Base-by-base conservation (phyloP, 2,113 vertebrate genomes). In the Daboia siamensis region DNA sequence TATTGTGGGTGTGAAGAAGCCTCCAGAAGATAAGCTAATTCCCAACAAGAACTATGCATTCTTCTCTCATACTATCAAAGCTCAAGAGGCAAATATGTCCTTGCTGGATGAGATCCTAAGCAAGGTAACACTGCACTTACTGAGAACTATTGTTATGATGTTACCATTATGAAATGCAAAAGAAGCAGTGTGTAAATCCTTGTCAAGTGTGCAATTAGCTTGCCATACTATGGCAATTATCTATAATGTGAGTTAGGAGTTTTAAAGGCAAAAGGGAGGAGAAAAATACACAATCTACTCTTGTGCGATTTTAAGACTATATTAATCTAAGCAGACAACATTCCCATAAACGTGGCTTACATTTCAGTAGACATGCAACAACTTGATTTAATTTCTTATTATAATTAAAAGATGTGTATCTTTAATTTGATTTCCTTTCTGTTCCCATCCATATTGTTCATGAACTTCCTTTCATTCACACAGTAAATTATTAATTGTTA, bases 51-150 rank as follows among this genome's bases (percentile, higher is more conserved):
- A 98, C 0, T 99, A 99, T 15, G 99, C 99, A 4, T 99, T 99
- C 93, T 99, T 99, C 94, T 99, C 99, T 4, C 99, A 99, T 95
- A 99, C 99, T 89, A 99, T 99, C 96, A 99, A 99, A 96, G 99
- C 99, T 64, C 99, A 99, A 94, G 99, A 99, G 94, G 98, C 99
- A 93, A 99, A 99, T 95, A 99, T 99, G 99, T 95, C 97, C 6
- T 98, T 99, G 52, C 94, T 99, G 96, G 99, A 99, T 93, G 98
- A 99, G 93, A 95, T 99, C 91, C 96, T 99, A 86, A 98, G 97
- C 95, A 98, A 99, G 98, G 99, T 99, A 98, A 89, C 94, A 52
- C 33, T 54, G 44, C 69, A 44, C 8, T 92, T 80, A 91, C 0
- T 0, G 91, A 93, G 86, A 91, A 0, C 10, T 91, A 74, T 88